Percentiles rank a stretch among this genome's conserved stretches.
Conservation (phyloP, 2,888 invertebrate species). For the Trichogramma evanescens region DNA sequence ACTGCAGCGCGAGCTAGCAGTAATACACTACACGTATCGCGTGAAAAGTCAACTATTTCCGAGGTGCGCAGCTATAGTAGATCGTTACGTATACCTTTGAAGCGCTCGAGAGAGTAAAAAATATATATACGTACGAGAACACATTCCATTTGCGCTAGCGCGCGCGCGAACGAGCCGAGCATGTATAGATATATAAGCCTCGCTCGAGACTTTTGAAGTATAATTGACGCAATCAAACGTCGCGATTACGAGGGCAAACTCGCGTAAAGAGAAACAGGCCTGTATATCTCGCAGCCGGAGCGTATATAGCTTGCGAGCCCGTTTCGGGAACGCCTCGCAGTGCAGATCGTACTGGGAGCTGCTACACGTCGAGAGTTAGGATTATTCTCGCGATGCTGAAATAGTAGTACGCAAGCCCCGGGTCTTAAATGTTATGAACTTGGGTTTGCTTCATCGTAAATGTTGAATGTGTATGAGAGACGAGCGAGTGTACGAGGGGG, state of each 20-base stretch:
- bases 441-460: not conserved
- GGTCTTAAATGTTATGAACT: constrained; percentile 7
- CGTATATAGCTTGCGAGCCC: too few relatives aligned
- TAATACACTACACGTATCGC: too few relatives aligned
- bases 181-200: constrained; percentile 32
- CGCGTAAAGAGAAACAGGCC: constrained; percentile 4
- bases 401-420: not conserved
- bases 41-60: too few relatives aligned
- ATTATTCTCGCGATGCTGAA: not conserved
- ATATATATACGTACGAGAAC: too few relatives aligned
- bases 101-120: too few relatives aligned
- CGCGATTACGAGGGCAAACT: constrained; percentile 30
- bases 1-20: too few relatives aligned
- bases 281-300: not conserved
- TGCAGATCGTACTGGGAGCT: too few relatives aligned
- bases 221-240: constrained; percentile 39
- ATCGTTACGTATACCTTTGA: too few relatives aligned
- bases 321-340: too few relatives aligned
- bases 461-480: too few relatives aligned
- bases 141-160: not conserved
- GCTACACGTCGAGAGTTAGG: not conserved
- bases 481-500: not conserved
- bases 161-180: constrained; percentile 26
- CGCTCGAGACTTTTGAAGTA: constrained; percentile 33
- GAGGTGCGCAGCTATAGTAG: too few relatives aligned